A percentile compares a stretch with the other conserved stretches of the same genome.
Conservation (phyloP, 2,797 vertebrate genomes). For the Erethizon dorsatum region DNA sequence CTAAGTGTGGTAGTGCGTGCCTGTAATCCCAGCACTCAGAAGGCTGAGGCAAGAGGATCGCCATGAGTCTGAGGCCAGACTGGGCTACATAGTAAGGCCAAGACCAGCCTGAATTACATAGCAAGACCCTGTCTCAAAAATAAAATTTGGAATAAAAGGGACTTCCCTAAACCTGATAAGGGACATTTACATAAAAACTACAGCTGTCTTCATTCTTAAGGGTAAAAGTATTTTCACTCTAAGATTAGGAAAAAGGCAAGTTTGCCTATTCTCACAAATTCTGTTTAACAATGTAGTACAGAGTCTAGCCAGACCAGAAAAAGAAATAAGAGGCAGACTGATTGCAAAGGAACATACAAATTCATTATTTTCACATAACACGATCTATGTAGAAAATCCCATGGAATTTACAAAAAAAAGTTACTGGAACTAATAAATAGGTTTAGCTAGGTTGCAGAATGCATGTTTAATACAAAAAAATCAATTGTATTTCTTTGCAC, state of each 20-base stretch:
- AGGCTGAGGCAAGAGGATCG: background rate
- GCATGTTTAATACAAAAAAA: background rate
- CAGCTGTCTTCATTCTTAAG: background rate
- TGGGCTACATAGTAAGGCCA: background rate
- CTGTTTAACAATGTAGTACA: background rate
- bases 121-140: background rate
- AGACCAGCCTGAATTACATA: background rate
- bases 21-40: background rate
- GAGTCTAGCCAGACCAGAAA: background rate
- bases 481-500: background rate
- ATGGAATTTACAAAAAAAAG: background rate
- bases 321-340: background rate
- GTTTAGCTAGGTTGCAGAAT: background rate
- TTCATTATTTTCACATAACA: background rate
- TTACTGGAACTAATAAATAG: background rate
- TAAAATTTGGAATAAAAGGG: background rate
- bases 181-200: background rate
- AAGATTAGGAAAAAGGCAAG: slow-evolving; percentile 4
- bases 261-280: background rate
- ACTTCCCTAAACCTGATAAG: slow-evolving; percentile 4
- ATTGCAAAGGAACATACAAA: background rate
- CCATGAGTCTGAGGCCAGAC: background rate
- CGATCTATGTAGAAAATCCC: background rate
- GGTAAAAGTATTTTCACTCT: background rate
- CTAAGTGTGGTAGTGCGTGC: background rate